phyloP scores from a whole-genome alignment of 92 coral and sea anemone species.

The Diadumene lineata region DNA sequence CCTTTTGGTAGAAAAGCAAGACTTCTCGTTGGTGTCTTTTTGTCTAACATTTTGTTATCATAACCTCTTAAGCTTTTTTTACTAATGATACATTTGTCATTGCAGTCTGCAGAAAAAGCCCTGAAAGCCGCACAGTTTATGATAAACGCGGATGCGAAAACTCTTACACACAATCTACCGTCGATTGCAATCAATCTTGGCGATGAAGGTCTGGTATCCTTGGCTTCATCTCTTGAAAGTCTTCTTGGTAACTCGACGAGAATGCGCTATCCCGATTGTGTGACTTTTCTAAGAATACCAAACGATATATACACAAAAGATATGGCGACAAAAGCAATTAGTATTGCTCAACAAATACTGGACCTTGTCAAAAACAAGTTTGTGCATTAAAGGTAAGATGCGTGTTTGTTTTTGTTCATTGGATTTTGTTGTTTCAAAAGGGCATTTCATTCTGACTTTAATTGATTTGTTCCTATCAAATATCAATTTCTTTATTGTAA shows the following conservation, averaged over 20 bases:
- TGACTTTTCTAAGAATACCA: constrained; percentile 58
- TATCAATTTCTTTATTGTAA: too few relatives aligned
- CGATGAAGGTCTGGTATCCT: constrained; percentile 29
- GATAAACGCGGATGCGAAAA: constrained; percentile 51
- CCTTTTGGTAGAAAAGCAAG: too few relatives aligned
- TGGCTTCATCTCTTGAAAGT: constrained; percentile 46
- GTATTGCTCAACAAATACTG: constrained; percentile 44
- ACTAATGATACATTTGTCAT: too few relatives aligned
- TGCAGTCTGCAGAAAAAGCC: constrained; percentile 80
- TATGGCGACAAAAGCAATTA: constrained; percentile 45
- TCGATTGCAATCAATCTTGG: constrained; percentile 34
- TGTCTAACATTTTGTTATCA: too few relatives aligned
- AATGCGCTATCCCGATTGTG: constrained; percentile 80
- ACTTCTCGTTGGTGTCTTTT: too few relatives aligned
- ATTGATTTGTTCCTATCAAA: too few relatives aligned
- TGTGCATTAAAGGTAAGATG: not conserved
- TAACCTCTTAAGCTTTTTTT: too few relatives aligned
- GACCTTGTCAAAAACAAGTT: constrained; percentile 31
- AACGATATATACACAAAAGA: constrained; percentile 54
- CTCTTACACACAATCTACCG: constrained; percentile 42
- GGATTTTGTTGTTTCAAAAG: too few relatives aligned
- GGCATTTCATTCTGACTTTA: too few relatives aligned
- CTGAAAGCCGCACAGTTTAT: constrained; percentile 73
- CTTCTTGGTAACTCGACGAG: constrained; percentile 58
- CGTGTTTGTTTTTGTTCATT: not conserved